phyloP scores from a whole-genome alignment of 2,797 vertebrate species.

The Danionella dracula region DNA sequence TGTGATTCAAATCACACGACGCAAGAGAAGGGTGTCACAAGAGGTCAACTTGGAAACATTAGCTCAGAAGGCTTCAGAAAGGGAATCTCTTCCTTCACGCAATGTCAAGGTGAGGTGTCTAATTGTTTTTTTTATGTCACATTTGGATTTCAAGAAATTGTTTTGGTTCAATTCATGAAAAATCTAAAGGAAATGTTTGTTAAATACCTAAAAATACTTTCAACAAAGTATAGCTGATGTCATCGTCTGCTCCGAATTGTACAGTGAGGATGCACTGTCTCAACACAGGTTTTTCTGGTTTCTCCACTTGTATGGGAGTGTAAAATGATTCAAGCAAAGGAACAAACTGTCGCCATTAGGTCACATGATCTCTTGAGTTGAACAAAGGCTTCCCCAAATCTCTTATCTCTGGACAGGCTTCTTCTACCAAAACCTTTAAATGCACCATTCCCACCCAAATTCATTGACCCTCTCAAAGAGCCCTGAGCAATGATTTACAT shows the following conservation, averaged over 20 bases:
- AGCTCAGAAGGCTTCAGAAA: slow-evolving; percentile 91
- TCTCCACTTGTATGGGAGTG: slow-evolving; percentile 13
- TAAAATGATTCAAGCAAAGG: background rate
- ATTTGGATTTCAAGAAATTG: too few relatives aligned
- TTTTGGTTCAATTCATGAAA: background rate
- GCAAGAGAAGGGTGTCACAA: slow-evolving; percentile 85
- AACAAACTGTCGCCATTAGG: background rate
- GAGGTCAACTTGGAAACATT: slow-evolving; percentile 94
- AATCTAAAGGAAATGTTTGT: background rate
- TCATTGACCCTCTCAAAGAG: too few relatives aligned
- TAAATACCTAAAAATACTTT: background rate
- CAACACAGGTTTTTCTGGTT: slow-evolving; percentile 44
- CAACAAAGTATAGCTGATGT: background rate
- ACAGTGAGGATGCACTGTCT: background rate
- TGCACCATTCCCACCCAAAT: too few relatives aligned
- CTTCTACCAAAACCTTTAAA: too few relatives aligned
- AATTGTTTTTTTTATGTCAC: background rate
- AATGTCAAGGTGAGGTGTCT: slow-evolving; percentile 59
- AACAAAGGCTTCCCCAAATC: slow-evolving; percentile 11
- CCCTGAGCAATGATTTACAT: too few relatives aligned
- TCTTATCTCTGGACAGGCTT: background rate
- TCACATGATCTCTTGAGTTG: background rate
- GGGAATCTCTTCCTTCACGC: slow-evolving; percentile 80
- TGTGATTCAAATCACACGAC: slow-evolving; percentile 88
- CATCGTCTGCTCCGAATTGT: background rate